Conservation (phyloP, 2,797 vertebrate species). For the Apogon hyalosoma region DNA sequence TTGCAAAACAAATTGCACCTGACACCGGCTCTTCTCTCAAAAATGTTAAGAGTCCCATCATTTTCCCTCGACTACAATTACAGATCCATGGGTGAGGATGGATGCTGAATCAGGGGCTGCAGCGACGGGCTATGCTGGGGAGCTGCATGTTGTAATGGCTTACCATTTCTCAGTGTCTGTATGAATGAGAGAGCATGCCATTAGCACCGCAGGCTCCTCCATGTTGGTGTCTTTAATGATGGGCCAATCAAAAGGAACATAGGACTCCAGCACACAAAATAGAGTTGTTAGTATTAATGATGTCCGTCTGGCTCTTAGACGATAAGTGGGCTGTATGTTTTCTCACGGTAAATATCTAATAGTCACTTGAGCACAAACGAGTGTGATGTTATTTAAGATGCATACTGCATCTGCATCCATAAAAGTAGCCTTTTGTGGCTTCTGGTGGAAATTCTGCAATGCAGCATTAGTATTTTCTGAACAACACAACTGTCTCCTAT, state of each 20-base stretch:
- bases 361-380: conserved; percentile 5
- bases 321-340: conserved; percentile 22
- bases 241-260: conserved; percentile 63
- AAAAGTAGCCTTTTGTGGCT: conserved; percentile 26
- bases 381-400: conserved; percentile 31
- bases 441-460: conserved; percentile 37
- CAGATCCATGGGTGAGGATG: conserved; percentile 46
- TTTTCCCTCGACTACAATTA: conserved; percentile 55
- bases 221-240: conserved; percentile 67
- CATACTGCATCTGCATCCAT: conserved; percentile 11
- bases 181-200: conserved; percentile 66
- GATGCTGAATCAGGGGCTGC: conserved; percentile 43
- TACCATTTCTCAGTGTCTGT: conserved; percentile 66
- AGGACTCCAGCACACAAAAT: conserved; percentile 55
- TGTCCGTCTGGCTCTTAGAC: conserved; percentile 32
- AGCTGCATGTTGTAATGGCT: conserved; percentile 68
- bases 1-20: conserved; percentile 43
- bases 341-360: conserved; percentile 33
- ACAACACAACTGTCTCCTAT: conserved; percentile 38
- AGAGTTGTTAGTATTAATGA: conserved; percentile 50
- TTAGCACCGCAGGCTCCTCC: conserved; percentile 69
- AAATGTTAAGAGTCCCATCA: conserved; percentile 56
- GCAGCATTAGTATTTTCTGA: conserved; percentile 60
- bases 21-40: conserved; percentile 19
- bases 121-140: conserved; percentile 54